Evolutionary conservation across 2,113 vertebrate species (phyloP), one percentile per base, ranked within the genome.

Genomic region (Notarius quadriscutis): DNA sequence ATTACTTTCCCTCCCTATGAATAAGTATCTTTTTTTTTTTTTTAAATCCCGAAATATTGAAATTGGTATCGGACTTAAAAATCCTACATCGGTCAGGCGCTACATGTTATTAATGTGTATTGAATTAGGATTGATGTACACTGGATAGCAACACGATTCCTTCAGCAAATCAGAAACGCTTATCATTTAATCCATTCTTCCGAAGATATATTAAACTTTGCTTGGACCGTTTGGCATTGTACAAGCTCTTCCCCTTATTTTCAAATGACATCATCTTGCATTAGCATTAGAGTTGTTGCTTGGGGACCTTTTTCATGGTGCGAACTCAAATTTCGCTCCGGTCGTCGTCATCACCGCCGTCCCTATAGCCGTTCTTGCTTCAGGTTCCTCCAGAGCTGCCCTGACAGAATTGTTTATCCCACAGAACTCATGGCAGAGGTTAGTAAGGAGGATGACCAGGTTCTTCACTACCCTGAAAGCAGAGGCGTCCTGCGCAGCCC

Each of bases 391-490:
- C 30, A 30, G 25, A 63, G 50, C 27, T 85, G 34, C n/a, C 11
- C 53, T 72, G 20, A 86, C 17, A 14, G 3, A 7, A 41, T 6
- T 74, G 53, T 34, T 53, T 62, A 34, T 84, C 62, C 58, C 58
- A 8, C 90, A 98, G 98, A 97, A 93, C 15, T 96, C 95, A 0
- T 99, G 97, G 97, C 97, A 99, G 93, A 94, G 97, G 74, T 90
- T 99, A 85, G 98, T 99, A 84, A 97, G 96, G 89, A 91, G 98
- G 87, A 96, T 97, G 94, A 99, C 98, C 0, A 95, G 98, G 1
- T 99, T 99, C 95, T 99, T 99, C 93, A 97, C 97, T 74, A 96
- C 96, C 55, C 91, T 97, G 91, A 95, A 96, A 62, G 96, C 96
- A 4, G 95, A 97, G 0, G 91, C 91, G 9, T 97, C 98, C 0